These are phyloP conservation scores for Agrochola circellaris DNA, from an alignment of 2,888 invertebrate species.

Conservation along the genomic window DNA sequence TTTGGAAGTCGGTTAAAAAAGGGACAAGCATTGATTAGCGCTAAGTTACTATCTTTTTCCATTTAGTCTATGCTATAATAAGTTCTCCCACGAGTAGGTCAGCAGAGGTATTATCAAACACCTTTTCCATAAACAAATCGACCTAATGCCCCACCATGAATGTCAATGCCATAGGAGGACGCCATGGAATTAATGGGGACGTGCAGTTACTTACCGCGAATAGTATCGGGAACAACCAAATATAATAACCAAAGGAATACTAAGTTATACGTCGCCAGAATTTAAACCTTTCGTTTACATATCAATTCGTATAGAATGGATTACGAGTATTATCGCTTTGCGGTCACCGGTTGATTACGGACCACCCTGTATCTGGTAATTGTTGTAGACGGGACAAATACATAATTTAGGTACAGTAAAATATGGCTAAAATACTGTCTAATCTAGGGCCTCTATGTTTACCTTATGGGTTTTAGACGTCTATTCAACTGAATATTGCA, in stretches of 20 bases:
- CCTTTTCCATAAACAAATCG: constrained; percentile 62
- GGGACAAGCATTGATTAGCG: not conserved
- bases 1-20: too few species aligned
- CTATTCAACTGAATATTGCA: too few species aligned
- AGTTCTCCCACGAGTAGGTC: constrained; percentile 13
- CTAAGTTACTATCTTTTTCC: not conserved
- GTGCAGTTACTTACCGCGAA: constrained; percentile 57
- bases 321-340: constrained; percentile 29
- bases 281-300: constrained; percentile 51
- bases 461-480: too few species aligned
- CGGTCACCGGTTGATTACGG: not conserved
- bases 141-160: constrained; percentile 58
- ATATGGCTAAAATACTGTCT: too few species aligned
- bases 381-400: constrained; percentile 12
- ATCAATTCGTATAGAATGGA: constrained; percentile 35
- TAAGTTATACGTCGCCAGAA: constrained; percentile 49
- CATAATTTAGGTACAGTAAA: not conserved
- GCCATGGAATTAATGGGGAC: constrained; percentile 61
- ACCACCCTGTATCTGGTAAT: constrained; percentile 8
- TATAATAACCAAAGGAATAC: constrained; percentile 51
- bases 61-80: not conserved
- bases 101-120: constrained; percentile 54
- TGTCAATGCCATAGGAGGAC: constrained; percentile 61
- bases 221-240: constrained; percentile 42
- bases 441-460: too few species aligned